Percentiles rank a stretch among this genome's conserved stretches.
Evolutionary conservation across 1,140 invertebrate species (phyloP).

Genomic region (Macrocentrus cingulum): DNA sequence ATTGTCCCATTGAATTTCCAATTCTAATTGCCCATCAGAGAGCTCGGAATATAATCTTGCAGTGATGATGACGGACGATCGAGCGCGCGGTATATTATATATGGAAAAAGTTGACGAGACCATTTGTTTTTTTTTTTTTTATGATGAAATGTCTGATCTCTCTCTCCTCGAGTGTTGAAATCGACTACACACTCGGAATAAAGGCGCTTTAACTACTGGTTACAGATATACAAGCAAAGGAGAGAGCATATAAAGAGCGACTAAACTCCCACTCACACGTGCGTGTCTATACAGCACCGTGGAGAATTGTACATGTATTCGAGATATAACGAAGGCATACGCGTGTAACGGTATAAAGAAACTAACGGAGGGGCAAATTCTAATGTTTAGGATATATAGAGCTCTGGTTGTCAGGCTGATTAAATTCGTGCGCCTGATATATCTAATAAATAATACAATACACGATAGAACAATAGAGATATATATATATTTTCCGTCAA

Average conservation of each 20-base stretch:
- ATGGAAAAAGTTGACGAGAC: too few species aligned
- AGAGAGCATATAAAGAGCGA: not conserved
- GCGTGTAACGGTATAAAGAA: slow-evolving; percentile 10
- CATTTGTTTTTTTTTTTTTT: not conserved
- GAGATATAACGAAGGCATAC: slow-evolving; percentile 16
- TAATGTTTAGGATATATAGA: slow-evolving; percentile 13
- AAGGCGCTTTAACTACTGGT: not conserved
- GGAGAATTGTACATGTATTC: slow-evolving; percentile 20
- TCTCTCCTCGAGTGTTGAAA: not conserved
- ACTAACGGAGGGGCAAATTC: slow-evolving; percentile 5
- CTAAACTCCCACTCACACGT: slow-evolving; percentile 2
- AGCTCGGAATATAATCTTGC: too few species aligned
- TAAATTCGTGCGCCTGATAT: not conserved
- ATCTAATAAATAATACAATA: too few species aligned
- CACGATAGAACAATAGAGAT: too few species aligned
- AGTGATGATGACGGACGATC: too few species aligned
- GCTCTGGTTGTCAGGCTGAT: not conserved
- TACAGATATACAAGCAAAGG: too few species aligned
- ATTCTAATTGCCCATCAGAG: too few species aligned
- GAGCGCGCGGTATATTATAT: too few species aligned
- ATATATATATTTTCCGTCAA: too few species aligned
- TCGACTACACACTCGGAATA: not conserved
- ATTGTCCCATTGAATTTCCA: too few species aligned
- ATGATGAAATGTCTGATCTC: not conserved
- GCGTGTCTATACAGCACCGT: slow-evolving; percentile 2